A percentile compares a stretch with the other conserved stretches of the same genome.
Conservation (phyloP, 2,888 invertebrate species). For the Heliconius cydno region DNA sequence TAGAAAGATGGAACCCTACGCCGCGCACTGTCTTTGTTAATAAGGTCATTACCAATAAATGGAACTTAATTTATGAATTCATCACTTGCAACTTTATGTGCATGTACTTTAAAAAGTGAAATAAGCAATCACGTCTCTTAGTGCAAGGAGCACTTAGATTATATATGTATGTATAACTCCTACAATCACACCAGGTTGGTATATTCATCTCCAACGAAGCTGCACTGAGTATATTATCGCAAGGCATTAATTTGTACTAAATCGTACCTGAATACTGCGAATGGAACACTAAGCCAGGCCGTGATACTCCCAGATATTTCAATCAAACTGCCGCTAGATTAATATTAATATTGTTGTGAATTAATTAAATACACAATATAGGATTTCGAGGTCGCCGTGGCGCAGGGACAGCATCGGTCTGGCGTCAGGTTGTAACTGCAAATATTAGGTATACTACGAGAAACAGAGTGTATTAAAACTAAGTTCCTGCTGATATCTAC, state of each 20-base stretch:
- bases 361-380: conserved; percentile 3
- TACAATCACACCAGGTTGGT: background rate
- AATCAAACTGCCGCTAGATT: conserved; percentile 18
- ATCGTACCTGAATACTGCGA: conserved; percentile 8
- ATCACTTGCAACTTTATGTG: no score
- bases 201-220: background rate
- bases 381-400: background rate
- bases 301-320: conserved; percentile 11
- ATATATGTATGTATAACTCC: no score
- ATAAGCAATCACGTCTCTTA: no score
- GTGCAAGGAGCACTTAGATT: no score
- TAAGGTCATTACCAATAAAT: no score
- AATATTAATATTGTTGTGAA: background rate
- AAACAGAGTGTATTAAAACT: no score
- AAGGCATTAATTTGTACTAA: conserved; percentile 11
- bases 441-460: background rate
- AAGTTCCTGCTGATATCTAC: no score
- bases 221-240: background rate
- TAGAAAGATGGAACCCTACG: no score
- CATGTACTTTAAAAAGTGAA: no score
- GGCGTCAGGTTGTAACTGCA: background rate
- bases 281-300: conserved; percentile 11
- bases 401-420: background rate
- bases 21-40: no score
- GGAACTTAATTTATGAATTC: no score